Percentiles rank a stretch among this genome's conserved stretches.
Evolutionary conservation across 1,140 invertebrate genomes (phyloP).

Genomic region (Hestina assimilis): DNA sequence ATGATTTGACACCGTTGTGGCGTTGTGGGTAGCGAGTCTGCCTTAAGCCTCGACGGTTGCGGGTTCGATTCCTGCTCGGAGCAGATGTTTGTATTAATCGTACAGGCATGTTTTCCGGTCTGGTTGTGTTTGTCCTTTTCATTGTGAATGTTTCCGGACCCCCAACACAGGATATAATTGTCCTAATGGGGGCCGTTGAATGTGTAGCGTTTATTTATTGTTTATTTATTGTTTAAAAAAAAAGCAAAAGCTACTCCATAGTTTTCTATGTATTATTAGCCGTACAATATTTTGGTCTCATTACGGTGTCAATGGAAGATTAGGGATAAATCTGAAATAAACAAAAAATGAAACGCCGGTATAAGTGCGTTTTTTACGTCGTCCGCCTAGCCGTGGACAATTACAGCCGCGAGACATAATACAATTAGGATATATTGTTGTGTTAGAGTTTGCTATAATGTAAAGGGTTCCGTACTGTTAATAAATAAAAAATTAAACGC

Average conservation of each 20-base stretch:
- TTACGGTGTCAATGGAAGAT: slow-evolving; percentile 76
- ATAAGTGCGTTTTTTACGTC: slow-evolving; percentile 58
- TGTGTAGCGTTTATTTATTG: too few species aligned
- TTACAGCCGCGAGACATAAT: slow-evolving; percentile 64
- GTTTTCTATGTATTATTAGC: slow-evolving; percentile 31
- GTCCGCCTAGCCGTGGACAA: slow-evolving; percentile 53
- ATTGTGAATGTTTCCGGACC: too few species aligned
- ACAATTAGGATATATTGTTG: slow-evolving; percentile 45
- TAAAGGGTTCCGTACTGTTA: slow-evolving; percentile 13
- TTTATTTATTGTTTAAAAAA: too few species aligned
- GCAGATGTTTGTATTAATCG: too few species aligned
- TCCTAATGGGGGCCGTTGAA: too few species aligned
- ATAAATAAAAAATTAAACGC: background rate
- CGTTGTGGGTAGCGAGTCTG: too few species aligned
- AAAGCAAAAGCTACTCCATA: slow-evolving; percentile 31
- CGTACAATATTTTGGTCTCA: slow-evolving; percentile 72
- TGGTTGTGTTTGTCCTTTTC: too few species aligned
- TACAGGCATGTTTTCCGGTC: too few species aligned
- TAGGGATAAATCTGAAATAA: slow-evolving; percentile 62
- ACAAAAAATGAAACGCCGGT: slow-evolving; percentile 47
- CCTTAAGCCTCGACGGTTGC: too few species aligned
- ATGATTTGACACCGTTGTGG: too few species aligned
- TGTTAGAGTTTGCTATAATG: background rate
- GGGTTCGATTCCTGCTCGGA: too few species aligned
- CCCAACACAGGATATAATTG: too few species aligned